Percentiles rank a stretch among this genome's conserved stretches.
These are phyloP conservation scores for Colius striatus DNA, from an alignment of 2,113 vertebrate species.

Conservation along the genomic window DNA sequence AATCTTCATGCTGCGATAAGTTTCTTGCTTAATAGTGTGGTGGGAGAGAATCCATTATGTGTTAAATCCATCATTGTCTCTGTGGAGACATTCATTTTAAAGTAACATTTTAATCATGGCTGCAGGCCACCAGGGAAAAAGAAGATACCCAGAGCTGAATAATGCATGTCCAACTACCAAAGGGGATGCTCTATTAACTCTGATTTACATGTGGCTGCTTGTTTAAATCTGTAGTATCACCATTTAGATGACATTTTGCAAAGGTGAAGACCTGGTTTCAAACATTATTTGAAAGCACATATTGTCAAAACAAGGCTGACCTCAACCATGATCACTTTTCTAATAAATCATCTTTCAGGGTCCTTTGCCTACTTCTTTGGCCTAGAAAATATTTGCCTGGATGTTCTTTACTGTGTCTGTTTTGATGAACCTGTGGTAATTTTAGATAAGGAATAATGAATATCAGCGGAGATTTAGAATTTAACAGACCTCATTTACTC, in stretches of 20 bases:
- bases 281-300: not conserved
- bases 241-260: slow-evolving; percentile 24
- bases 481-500: not conserved
- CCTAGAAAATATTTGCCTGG: not conserved
- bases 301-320: not conserved
- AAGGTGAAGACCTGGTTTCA: slow-evolving; percentile 26
- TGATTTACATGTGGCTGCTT: slow-evolving; percentile 59
- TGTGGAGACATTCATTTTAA: slow-evolving; percentile 59
- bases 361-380: not conserved
- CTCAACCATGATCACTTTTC: not conserved
- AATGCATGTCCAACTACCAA: slow-evolving; percentile 48
- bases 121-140: slow-evolving; percentile 45
- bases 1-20: slow-evolving; percentile 57
- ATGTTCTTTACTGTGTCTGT: not conserved
- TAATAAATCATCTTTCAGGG: not conserved
- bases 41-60: slow-evolving; percentile 45
- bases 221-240: slow-evolving; percentile 49
- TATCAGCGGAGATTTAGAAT: not conserved
- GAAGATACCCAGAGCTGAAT: slow-evolving; percentile 58
- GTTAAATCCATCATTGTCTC: slow-evolving; percentile 63
- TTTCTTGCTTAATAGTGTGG: slow-evolving; percentile 30
- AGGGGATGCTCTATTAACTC: slow-evolving; percentile 59
- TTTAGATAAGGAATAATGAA: not conserved
- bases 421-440: not conserved
- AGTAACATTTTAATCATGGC: slow-evolving; percentile 64